Conservation (phyloP, 2,797 vertebrate species). For the Aldrovandia affinis region DNA sequence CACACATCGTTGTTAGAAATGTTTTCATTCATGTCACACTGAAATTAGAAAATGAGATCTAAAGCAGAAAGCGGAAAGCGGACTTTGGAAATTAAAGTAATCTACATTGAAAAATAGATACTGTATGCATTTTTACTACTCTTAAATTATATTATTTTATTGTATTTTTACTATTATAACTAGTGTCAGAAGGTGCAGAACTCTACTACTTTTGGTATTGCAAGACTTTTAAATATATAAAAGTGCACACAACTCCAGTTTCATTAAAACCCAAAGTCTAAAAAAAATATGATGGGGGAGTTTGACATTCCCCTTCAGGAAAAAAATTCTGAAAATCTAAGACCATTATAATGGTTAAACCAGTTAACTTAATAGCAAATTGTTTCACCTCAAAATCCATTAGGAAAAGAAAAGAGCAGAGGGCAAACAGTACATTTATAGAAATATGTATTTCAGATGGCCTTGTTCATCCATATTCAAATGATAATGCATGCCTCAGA, state of each 20-base stretch:
- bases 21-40: too few species aligned
- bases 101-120: background rate
- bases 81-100: background rate
- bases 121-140: background rate
- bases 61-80: too few species aligned
- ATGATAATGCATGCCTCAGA: background rate
- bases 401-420: background rate
- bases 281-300: background rate
- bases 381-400: background rate
- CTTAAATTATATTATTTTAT: background rate
- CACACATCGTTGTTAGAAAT: too few species aligned
- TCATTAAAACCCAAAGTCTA: background rate
- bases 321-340: background rate
- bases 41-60: too few species aligned
- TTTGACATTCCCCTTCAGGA: background rate
- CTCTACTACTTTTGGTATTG: background rate
- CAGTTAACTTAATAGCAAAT: background rate
- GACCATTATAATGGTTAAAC: conserved; percentile 2
- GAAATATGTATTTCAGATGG: background rate
- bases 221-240: background rate
- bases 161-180: background rate
- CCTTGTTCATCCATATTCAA: conserved; percentile 1
- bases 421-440: background rate
- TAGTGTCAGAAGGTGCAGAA: background rate
- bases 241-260: conserved; percentile 6